Conservation (phyloP, 2,113 vertebrate species). For the Callipepla californica region DNA sequence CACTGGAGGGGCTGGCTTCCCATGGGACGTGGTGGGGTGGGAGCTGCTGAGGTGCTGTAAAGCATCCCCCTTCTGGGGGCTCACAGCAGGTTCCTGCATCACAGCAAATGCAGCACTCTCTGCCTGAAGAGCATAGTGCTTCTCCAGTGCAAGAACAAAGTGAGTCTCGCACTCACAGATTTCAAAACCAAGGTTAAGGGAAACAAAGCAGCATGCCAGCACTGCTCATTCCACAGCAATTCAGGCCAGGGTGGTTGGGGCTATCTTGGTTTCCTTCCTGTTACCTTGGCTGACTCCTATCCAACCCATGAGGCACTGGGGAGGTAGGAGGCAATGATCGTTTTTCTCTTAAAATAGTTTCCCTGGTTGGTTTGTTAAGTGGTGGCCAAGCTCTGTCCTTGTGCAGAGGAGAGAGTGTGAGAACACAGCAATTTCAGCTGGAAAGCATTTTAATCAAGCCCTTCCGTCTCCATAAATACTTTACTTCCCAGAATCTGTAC, state of each 20-base stretch:
- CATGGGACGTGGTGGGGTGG: not conserved
- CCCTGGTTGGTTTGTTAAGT: not conserved
- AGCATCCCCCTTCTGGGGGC: not conserved
- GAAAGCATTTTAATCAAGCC: not conserved
- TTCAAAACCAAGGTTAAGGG: not conserved
- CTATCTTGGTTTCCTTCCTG: not conserved
- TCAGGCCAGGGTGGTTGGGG: not conserved
- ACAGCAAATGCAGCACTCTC: not conserved
- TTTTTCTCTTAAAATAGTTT: slow-evolving; percentile 27
- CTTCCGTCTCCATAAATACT: not conserved
- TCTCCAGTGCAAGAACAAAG: not conserved
- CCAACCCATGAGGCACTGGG: not conserved
- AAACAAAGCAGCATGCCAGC: not conserved
- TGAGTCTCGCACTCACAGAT: not conserved
- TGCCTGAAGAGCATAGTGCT: not conserved
- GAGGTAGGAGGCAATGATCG: not conserved
- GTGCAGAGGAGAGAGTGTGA: not conserved
- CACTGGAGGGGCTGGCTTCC: not conserved
- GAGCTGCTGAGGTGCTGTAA: too few species aligned
- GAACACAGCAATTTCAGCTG: not conserved
- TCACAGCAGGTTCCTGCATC: too few species aligned
- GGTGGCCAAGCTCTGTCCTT: not conserved
- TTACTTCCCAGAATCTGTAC: not conserved
- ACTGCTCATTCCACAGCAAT: not conserved
- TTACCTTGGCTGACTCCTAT: slow-evolving; percentile 46